Evolutionary conservation across 2,113 vertebrate genomes (phyloP), one percentile per base, ranked within the genome.

Genomic region (Labeo catla): DNA sequence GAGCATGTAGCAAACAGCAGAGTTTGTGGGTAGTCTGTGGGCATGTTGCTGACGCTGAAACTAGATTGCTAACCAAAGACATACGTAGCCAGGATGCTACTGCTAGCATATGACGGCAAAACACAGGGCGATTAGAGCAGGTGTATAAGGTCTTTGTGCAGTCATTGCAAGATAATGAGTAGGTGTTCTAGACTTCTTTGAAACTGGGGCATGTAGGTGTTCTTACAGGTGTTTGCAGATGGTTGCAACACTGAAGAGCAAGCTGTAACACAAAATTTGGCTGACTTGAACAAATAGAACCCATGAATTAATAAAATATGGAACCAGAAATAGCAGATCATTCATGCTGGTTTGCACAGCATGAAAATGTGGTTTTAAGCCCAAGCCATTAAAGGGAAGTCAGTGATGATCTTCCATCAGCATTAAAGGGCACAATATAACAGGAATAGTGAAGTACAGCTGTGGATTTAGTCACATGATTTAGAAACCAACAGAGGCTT

Each of bases 341-440:
- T 61, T 61, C 57, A n/a, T 19, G 21, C 57, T n/a, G 57, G 57
- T 61, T 61, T n/a, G 19, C 57, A 61, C 19, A 61, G 21, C 15
- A 81, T 81, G 12, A 81, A 63, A 15, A 19, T 12, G 19, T 54
- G 43, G 63, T 61, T 47, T 84, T 8, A 76, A 34, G 47, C 10
- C 21, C 4, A 23, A 6, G 34, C 3, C 4, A 54, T 45, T 7
- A 87, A 93, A 92, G 45, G 74, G 93, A 94, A 94, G 90, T 89
- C 16, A 28, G 84, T 81, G 84, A 89, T 43, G 3, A 79, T 54
- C 16, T 36, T 76, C 49, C 73, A 54, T 59, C 66, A 87, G 89
- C 91, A 93, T 86, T 87, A 90, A 90, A 91, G 81, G 15, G 34
- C 79, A 49, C 86, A 73, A 12, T 76, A 79, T 86, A 91, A 89